Percentiles rank a stretch among this genome's conserved stretches.
Evolutionary conservation across 2,113 vertebrate genomes (phyloP).

Genomic region (Corythornis cristatus): DNA sequence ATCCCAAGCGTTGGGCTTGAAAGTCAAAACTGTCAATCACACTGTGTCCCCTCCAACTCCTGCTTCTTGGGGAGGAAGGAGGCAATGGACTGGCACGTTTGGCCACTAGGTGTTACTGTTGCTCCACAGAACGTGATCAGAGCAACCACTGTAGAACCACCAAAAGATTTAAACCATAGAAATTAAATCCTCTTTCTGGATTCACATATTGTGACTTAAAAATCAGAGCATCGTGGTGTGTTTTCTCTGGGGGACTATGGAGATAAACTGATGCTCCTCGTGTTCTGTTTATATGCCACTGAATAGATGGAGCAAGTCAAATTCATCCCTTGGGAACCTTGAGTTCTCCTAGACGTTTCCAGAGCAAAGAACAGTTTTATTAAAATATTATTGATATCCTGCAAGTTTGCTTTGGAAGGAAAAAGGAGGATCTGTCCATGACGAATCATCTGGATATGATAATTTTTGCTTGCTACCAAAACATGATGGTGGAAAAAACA

Average conservation of each 20-base stretch:
- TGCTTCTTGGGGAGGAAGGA: background rate
- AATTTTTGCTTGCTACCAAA: slow-evolving; percentile 17
- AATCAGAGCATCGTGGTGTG: background rate
- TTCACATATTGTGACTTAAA: fast-evolving
- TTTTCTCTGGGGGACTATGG: background rate
- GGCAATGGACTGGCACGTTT: background rate
- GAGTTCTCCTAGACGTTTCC: background rate
- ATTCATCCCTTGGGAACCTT: background rate
- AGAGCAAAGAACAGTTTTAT: background rate
- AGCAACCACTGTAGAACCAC: background rate
- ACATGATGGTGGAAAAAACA: background rate
- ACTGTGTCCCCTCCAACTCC: background rate
- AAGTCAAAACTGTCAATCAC: slow-evolving; percentile 53
- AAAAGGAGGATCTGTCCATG: background rate
- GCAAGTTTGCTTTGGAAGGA: background rate
- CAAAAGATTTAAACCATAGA: background rate
- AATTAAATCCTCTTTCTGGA: background rate
- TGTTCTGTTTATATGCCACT: background rate
- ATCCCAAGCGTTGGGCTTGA: background rate
- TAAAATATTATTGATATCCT: background rate
- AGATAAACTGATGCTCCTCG: background rate
- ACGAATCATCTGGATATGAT: background rate
- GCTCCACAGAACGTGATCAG: slow-evolving; percentile 19
- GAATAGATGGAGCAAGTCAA: background rate
- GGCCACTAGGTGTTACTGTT: slow-evolving; percentile 71